These are phyloP conservation scores for Morpho helenor DNA, from an alignment of 2,888 invertebrate genomes.

Conservation along the genomic window DNA sequence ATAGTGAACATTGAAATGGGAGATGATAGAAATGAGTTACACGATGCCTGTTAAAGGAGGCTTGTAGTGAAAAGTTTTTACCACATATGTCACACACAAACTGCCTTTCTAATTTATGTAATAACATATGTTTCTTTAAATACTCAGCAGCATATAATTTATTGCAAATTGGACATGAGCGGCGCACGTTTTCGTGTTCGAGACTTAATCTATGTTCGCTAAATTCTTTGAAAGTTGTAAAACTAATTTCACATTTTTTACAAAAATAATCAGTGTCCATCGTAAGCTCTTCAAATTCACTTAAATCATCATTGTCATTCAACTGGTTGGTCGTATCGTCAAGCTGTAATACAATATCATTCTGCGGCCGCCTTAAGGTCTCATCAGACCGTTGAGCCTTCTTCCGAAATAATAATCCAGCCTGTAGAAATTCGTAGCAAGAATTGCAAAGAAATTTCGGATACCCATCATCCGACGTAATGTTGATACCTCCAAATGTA, in stretches of 20 bases:
- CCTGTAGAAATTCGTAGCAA: conserved; percentile 51
- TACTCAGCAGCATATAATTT: conserved; percentile 51
- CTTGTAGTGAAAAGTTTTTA: conserved; percentile 50
- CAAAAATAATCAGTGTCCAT: conserved; percentile 36
- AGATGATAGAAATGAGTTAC: conserved; percentile 57
- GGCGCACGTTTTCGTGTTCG: conserved; percentile 55
- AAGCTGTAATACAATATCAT: conserved; percentile 21
- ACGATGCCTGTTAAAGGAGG: conserved; percentile 55
- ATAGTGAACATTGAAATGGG: conserved; percentile 57
- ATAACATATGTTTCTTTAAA: conserved; percentile 50
- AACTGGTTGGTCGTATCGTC: conserved; percentile 8
- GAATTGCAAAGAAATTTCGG: conserved; percentile 57
- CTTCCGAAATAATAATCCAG: conserved; percentile 58
- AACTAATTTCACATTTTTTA: conserved; percentile 50
- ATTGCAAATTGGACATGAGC: conserved; percentile 53
- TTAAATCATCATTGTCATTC: conserved; percentile 15
- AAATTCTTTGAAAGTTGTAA: conserved; percentile 48
- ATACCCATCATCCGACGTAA: conserved; percentile 45
- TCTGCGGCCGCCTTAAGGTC: conserved; percentile 37
- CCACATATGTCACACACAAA: conserved; percentile 68
- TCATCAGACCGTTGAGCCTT: conserved; percentile 55
- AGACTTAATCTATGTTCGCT: conserved; percentile 47
- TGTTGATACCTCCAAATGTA: conserved; percentile 46
- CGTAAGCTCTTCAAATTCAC: conserved; percentile 21
- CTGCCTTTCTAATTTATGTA: conserved; percentile 42